These are phyloP conservation scores for Pseudocheirus occidentalis DNA, from an alignment of 2,797 vertebrate genomes.

Conservation along the genomic window DNA sequence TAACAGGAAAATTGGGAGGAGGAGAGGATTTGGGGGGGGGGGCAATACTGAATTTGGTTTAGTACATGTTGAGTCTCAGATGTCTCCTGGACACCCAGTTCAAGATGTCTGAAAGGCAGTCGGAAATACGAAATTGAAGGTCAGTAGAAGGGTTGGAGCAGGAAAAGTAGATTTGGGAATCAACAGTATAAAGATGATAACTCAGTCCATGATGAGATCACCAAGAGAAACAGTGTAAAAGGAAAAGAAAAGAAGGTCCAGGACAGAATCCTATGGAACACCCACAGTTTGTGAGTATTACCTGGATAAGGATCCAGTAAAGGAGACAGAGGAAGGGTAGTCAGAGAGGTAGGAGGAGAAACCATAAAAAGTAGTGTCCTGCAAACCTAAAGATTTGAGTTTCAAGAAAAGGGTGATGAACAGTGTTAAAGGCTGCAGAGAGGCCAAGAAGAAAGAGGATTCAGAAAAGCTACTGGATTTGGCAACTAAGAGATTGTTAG, in stretches of 20 bases:
- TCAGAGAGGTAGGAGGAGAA: not conserved
- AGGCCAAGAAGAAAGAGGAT: not conserved
- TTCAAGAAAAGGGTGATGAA: not conserved
- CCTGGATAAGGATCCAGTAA: not conserved
- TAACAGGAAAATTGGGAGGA: not conserved
- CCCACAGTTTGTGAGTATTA: not conserved
- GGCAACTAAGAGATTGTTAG: too few species aligned
- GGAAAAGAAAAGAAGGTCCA: not conserved
- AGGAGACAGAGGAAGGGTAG: not conserved
- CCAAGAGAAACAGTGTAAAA: not conserved
- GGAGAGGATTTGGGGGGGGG: not conserved
- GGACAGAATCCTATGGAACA: not conserved
- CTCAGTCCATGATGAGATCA: not conserved
- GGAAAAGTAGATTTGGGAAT: not conserved
- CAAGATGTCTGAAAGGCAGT: not conserved
- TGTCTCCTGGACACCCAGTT: not conserved
- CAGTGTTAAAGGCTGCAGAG: too few species aligned
- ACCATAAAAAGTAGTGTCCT: not conserved
- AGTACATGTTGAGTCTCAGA: too few species aligned
- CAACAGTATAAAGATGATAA: not conserved
- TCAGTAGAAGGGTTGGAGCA: not conserved
- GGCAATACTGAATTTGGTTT: not conserved
- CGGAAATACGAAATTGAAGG: not conserved
- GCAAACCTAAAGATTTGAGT: not conserved
- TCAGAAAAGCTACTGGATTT: too few species aligned